Conservation (phyloP, 2,113 vertebrate species). For the Mixornis gularis region DNA sequence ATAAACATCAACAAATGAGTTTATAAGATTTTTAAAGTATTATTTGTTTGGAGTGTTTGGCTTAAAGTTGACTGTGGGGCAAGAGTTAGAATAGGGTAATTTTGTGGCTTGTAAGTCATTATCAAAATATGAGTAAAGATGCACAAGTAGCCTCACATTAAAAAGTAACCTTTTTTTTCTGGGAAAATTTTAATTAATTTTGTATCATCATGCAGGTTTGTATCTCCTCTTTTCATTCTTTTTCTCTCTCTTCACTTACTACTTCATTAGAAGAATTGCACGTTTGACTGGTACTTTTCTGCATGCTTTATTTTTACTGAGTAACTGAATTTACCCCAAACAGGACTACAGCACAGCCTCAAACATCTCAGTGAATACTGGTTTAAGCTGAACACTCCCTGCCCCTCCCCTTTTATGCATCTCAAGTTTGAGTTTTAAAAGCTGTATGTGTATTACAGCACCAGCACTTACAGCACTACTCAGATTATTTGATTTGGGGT, state of each 20-base stretch:
- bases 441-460: neutral
- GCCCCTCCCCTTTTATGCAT: neutral
- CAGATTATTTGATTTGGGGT: neutral
- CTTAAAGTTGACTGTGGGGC: neutral
- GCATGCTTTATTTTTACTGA: neutral
- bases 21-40: neutral
- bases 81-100: neutral
- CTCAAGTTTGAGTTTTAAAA: neutral
- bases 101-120: neutral
- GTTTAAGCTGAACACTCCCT: neutral
- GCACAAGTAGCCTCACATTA: neutral
- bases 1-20: neutral
- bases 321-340: neutral
- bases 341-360: neutral
- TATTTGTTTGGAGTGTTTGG: neutral
- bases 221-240: neutral
- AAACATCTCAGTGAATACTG: neutral
- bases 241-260: neutral
- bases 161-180: neutral
- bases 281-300: neutral
- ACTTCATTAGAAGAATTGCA: neutral
- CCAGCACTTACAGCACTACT: neutral
- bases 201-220: rapidly evolving
- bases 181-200: neutral
- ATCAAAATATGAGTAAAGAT: neutral